Conservation (phyloP, 1,140 invertebrate species). For the Acyrthosiphon pisum region DNA sequence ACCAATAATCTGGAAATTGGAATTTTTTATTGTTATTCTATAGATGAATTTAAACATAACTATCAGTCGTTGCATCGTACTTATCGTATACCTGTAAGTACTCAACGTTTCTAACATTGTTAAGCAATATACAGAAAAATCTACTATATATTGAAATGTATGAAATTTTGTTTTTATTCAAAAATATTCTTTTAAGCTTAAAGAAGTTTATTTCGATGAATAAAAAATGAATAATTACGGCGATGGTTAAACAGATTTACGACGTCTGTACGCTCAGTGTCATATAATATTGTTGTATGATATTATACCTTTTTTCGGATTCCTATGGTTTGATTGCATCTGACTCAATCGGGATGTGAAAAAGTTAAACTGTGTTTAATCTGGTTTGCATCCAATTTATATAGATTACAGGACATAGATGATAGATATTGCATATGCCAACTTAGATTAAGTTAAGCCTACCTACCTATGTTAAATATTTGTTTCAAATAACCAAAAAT, state of each 20-base stretch:
- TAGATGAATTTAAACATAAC: neutral
- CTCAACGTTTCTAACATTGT: neutral
- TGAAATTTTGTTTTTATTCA: neutral
- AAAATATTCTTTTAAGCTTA: neutral
- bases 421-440: neutral
- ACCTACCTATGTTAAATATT: neutral
- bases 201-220: neutral
- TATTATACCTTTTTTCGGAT: neutral
- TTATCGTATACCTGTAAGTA: neutral
- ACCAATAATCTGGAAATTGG: too few relatives aligned
- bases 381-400: neutral
- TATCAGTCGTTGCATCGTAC: neutral
- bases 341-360: neutral
- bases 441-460: neutral
- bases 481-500: neutral
- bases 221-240: neutral
- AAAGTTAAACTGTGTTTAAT: neutral
- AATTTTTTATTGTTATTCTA: neutral
- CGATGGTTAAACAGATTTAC: neutral
- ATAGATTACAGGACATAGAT: neutral
- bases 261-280: neutral
- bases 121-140: neutral
- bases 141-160: neutral
- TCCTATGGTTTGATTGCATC: neutral
- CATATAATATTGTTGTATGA: too few relatives aligned